Evolutionary conservation across 2,888 invertebrate genomes (phyloP), one percentile per base, ranked within the genome.

Genomic region (Cheilosia vernalis): DNA sequence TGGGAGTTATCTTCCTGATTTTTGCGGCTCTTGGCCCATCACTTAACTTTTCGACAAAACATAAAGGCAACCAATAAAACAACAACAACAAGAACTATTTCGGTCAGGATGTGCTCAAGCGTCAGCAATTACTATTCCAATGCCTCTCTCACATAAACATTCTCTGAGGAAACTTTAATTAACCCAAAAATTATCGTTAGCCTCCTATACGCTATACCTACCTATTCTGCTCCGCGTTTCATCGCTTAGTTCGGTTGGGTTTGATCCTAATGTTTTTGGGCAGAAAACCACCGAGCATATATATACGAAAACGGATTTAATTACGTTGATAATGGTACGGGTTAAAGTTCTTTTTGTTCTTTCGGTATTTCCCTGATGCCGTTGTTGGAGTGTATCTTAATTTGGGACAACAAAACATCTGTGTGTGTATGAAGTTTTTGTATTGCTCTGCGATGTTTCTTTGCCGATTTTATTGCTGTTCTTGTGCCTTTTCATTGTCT

Each of bases 161-260:
- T 69, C 69, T 73, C 83, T 69, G 64, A 79, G 73, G 42, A 79
- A 84, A 84, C 73, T 84, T 84, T 84, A 84, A 84, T 84, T 79
- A 79, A 84, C 73, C 83, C 79, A 74, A 78, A 83, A 79, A 56
- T 64, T 27, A 73, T 69, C 74, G 73, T 74, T 64, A 64, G 64
- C 51, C 67, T 24, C 55, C 49, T 60, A 56, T 40, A 2, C 21
- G 3, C 24, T 2, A 24, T 2, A 24, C 24, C 24, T 24, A 53
- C 30, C 40, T 30, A 7, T 33, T 49, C 15, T 10, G 1, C 47
- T 30, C 60, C 24, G 58, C 30, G 66, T 56, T 51, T 69, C 58
- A 61, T 61, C 44, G 42, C 42, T 63, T 67, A 44, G 56, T 60
- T 74, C 49, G 69, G 37, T 37, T 51, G 33, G 79, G 27, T 33